A percentile compares a stretch with the other conserved stretches of the same genome.
phyloP scores from a whole-genome alignment of 2,797 vertebrate genomes.

The Chromobotia macracanthus region DNA sequence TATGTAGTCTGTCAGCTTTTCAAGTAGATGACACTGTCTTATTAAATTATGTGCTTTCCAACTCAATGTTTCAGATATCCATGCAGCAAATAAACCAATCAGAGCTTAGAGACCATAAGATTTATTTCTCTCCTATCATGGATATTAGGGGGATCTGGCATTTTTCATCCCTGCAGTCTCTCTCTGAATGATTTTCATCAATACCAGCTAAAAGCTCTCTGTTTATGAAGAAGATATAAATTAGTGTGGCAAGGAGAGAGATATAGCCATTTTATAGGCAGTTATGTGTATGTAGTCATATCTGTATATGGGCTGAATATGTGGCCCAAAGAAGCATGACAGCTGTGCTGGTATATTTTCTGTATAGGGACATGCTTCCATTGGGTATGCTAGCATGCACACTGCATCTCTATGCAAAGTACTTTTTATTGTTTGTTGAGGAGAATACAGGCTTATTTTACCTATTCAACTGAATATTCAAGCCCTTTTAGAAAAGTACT shows the following conservation, averaged over 20 bases:
- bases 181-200: conserved; percentile 15
- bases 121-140: conserved; percentile 8
- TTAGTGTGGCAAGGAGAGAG: not conserved
- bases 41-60: conserved; percentile 30
- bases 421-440: not conserved
- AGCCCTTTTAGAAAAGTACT: not conserved
- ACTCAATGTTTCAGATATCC: conserved; percentile 30
- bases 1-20: conserved; percentile 25
- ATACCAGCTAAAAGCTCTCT: conserved; percentile 14
- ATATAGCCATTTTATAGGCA: not conserved
- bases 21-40: conserved; percentile 15
- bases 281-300: conserved; percentile 1
- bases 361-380: not conserved
- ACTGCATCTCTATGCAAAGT: not conserved
- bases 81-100: conserved; percentile 35
- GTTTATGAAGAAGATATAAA: conserved; percentile 22
- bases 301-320: not conserved
- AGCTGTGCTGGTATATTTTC: not conserved
- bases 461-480: not conserved
- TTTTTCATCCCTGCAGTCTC: not conserved
- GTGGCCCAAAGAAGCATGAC: not conserved
- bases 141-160: conserved; percentile 19
- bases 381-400: not conserved
- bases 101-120: conserved; percentile 17
- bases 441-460: not conserved